Conservation (phyloP, 2,113 vertebrate genomes). For the Hoplias malabaricus region DNA sequence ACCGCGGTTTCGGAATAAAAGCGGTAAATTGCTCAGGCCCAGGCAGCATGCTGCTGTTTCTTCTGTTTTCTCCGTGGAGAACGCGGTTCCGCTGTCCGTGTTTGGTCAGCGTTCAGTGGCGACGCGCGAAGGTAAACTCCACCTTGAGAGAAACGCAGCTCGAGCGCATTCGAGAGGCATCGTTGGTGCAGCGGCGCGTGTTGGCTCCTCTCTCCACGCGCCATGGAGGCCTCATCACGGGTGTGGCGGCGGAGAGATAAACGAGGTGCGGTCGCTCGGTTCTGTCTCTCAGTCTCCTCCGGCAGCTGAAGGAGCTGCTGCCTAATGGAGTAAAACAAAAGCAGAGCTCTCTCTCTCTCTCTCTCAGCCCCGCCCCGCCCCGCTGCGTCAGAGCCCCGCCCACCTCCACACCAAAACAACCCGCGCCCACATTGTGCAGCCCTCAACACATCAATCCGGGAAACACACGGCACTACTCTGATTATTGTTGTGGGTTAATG, state of each 20-base stretch:
- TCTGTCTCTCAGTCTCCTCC: not conserved
- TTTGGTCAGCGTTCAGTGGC: constrained; percentile 15
- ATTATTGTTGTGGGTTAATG: no score
- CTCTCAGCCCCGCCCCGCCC: constrained; percentile 30
- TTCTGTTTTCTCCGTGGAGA: constrained; percentile 44
- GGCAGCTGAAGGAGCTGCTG: not conserved
- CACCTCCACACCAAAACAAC: no score
- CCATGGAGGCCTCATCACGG: constrained; percentile 60
- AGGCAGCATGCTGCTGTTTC: constrained; percentile 55
- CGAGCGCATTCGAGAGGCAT: constrained; percentile 45
- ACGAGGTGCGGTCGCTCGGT: not conserved
- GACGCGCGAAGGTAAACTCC: constrained; percentile 11
- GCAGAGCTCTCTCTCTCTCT: constrained; percentile 4
- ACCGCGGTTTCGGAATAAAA: no score
- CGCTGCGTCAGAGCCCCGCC: constrained; percentile 66
- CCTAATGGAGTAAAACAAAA: not conserved
- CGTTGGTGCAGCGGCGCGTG: constrained; percentile 54
- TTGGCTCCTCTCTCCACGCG: constrained; percentile 66
- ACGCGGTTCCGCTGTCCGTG: constrained; percentile 39
- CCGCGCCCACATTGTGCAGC: no score
- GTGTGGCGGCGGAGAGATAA: not conserved
- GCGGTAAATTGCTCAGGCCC: no score
- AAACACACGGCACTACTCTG: no score
- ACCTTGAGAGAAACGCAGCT: constrained; percentile 23
- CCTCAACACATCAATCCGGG: no score